Base-by-base conservation (phyloP, 2,113 vertebrate genomes). In the Myxocyprinus asiaticus region DNA sequence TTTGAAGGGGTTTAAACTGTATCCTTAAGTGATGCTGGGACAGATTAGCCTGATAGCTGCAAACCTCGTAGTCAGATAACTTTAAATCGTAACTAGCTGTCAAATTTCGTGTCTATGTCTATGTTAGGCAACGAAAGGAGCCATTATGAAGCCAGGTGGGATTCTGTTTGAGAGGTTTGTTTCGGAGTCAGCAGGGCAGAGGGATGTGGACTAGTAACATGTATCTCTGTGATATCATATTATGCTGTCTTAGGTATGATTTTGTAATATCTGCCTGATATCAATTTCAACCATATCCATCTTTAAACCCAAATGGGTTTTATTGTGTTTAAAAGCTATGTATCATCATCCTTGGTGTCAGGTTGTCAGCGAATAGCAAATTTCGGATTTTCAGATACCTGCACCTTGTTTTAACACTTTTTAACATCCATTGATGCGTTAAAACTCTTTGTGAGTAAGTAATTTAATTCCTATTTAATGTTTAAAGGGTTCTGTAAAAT, bases 1-100 rank as follows among this genome's bases (percentile, higher is more conserved):
- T 84, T 79, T 94, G 84, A 93, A 91, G 77, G 93, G 93, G 58
- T 94, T 94, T 88, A 93, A 91, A 90, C 83, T 94, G 93, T 94
- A 94, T 94, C 93, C 93, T 94, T 93, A 83, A 55, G n/a, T 71
- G 67, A 42, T 43, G 74, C 55, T 68, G 33, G 43, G n/a, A 5
- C 42, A 66, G 67, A 44, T 15, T 56, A 59, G 64, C 11, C 47
- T 22, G 42, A 11, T 66, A 55, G 42, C 74, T 71, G 42, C 73
- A 53, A 62, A 50, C 45, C 55, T 62, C 9, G 47, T 48, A 50
- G 45, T 76, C 47, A 9, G 5, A 53, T 11, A 76, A 65, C 59
- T 65, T 65, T 53, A 53, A 17, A 64, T n/a, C 9, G 53, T 44
- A 33, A 17, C 61, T n/a, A 65, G 17, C 45, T 42, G 50, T 5